Percentiles rank a stretch among this genome's conserved stretches.
These are phyloP conservation scores for Dicyrtoma fusca DNA, from an alignment of 2,888 invertebrate species.

Conservation along the genomic window DNA sequence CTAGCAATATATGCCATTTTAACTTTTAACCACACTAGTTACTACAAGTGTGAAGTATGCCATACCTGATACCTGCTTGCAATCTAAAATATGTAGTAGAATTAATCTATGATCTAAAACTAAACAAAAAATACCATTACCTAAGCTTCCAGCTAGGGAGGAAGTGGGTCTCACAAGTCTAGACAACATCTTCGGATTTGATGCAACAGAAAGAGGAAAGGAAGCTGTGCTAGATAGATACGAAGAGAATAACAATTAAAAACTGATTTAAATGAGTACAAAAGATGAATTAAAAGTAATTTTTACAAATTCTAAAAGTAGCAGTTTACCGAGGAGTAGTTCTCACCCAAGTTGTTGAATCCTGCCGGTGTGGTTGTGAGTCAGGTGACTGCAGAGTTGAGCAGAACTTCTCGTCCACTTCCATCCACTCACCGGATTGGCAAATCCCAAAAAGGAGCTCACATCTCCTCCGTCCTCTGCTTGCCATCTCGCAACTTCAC, in stretches of 20 bases:
- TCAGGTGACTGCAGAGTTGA: not conserved
- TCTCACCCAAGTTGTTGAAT: constrained; percentile 4
- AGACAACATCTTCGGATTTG: constrained; percentile 28
- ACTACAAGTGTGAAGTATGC: not conserved
- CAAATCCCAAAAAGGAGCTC: too few species aligned
- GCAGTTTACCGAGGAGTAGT: not conserved
- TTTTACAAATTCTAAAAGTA: not conserved
- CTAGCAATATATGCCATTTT: too few species aligned
- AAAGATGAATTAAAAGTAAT: not conserved
- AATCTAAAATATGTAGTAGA: not conserved
- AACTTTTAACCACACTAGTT: too few species aligned
- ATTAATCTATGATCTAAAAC: too few species aligned
- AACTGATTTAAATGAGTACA: too few species aligned
- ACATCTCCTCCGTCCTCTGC: too few species aligned
- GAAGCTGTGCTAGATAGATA: not conserved
- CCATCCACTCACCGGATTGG: too few species aligned
- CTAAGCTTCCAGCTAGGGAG: not conserved
- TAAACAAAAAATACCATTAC: not conserved
- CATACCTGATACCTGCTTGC: too few species aligned
- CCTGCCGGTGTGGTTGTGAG: not conserved
- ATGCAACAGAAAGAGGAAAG: not conserved
- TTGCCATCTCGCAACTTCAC: too few species aligned
- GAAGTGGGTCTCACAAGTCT: constrained; percentile 24
- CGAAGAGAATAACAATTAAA: not conserved
- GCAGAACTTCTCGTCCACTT: too few species aligned